Percentiles rank a stretch among this genome's conserved stretches.
phyloP scores from a whole-genome alignment of 2,888 invertebrate species.

The Eurytoma californica region DNA sequence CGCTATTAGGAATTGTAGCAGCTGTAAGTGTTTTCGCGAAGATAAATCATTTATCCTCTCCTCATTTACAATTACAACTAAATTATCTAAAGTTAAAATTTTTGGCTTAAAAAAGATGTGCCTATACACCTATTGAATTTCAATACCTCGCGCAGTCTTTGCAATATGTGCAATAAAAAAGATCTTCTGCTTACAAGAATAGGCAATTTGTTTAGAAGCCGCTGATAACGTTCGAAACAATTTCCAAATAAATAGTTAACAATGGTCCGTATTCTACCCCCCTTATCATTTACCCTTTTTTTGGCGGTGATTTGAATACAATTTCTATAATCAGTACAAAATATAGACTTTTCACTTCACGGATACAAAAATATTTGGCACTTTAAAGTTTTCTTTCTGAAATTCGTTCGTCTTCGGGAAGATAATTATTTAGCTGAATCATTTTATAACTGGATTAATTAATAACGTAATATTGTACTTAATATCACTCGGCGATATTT shows the following conservation, averaged over 20 bases:
- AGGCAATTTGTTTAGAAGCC: background rate
- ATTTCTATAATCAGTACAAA: background rate
- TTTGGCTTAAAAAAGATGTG: slow-evolving; percentile 28
- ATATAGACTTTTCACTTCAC: background rate
- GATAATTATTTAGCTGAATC: background rate
- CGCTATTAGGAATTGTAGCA: slow-evolving; percentile 11
- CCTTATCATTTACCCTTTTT: background rate
- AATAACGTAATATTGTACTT: slow-evolving; percentile 13
- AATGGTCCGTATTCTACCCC: slow-evolving; percentile 7
- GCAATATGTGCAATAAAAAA: slow-evolving; percentile 1
- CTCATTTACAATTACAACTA: slow-evolving; percentile 40
- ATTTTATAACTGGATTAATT: background rate
- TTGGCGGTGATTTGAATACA: background rate
- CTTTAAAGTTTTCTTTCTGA: background rate
- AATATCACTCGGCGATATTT: slow-evolving; percentile 21
- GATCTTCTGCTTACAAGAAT: slow-evolving; percentile 16
- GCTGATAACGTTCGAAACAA: slow-evolving; percentile 7
- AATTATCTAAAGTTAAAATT: slow-evolving; percentile 31
- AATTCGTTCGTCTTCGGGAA: background rate
- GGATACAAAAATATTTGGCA: slow-evolving; percentile 33
- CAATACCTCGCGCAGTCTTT: slow-evolving; percentile 13
- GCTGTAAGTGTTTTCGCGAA: background rate
- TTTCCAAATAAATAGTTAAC: slow-evolving; percentile 37
- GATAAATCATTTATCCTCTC: background rate
- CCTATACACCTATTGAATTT: slow-evolving; percentile 32